Evolutionary conservation across 2,888 invertebrate genomes (phyloP).

Genomic region (Ephialtes manifestator): DNA sequence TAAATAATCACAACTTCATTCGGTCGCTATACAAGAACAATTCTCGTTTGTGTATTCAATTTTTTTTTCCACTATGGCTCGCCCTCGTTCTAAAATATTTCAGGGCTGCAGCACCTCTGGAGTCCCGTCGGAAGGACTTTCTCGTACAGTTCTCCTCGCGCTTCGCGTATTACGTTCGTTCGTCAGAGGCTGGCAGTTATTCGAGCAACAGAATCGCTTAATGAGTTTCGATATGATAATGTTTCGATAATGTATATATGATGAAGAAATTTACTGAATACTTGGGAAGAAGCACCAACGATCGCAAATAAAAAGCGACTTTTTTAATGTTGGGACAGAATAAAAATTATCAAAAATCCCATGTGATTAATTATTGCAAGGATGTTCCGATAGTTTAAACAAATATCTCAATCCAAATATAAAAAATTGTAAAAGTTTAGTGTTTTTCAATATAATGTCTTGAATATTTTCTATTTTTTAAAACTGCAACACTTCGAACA

Average conservation of each 20-base stretch:
- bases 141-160: neutral
- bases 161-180: neutral
- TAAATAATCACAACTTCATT: constrained; percentile 81
- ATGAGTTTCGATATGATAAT: neutral
- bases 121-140: constrained; percentile 31
- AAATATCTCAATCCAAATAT: too few species aligned
- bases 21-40: constrained; percentile 72
- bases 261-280: neutral
- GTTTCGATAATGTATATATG: neutral
- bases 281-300: neutral
- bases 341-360: too few species aligned
- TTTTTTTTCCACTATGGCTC: constrained; percentile 56
- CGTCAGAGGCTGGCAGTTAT: neutral
- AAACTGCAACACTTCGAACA: too few species aligned
- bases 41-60: constrained; percentile 57
- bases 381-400: too few species aligned
- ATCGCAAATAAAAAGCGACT: too few species aligned
- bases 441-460: too few species aligned
- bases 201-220: neutral
- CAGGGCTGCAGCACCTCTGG: constrained; percentile 66
- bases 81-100: constrained; percentile 59
- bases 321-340: too few species aligned
- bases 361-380: too few species aligned
- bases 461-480: too few species aligned
- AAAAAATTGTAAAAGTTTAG: too few species aligned